Evolutionary conservation across 2,113 vertebrate species (phyloP), one percentile per base, ranked within the genome.

Genomic region (Willisornis vidua): DNA sequence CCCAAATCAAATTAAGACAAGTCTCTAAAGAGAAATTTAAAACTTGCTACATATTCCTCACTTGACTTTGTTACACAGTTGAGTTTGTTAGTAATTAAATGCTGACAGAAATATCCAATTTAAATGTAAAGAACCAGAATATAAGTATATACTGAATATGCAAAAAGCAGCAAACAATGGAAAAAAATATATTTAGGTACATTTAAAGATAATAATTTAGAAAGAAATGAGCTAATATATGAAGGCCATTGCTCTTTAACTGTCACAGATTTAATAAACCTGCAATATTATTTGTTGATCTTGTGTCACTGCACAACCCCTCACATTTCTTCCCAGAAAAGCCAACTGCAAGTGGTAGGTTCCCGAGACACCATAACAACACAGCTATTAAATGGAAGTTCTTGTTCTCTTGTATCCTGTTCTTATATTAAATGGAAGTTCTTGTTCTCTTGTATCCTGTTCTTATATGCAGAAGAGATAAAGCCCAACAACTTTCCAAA

Each of bases 31-130:
- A 76, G 25, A 76, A 85, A 76, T 83, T 49, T 70, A 80, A 93
- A 91, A 73, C 67, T 87, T 91, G 83, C 87, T 81, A 82, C 23
- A 94, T 94, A 78, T 81, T 87, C 66, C 35, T 68, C 48, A 37
- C 57, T 94, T 80, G 70, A 85, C 76, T 91, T 87, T 87, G 81
- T 75, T 85, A 82, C 26, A 49, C 26, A 85, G 89, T 65, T 87
- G 48, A 65, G n/a, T 92, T 92, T 94, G 58, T 61, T 59, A 45
- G 65, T 67, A 95, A 90, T 95, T 95, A 91, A 94, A 75, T 75
- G 52, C 26, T 90, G 76, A 78, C 84, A 89, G 45, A 29, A 85
- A 25, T 31, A 82, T 55, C 37, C 37, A 78, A 74, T 90, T 89
- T 87, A 91, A 89, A 91, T 68, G 65, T 45, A 87, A 87, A 92